These are phyloP conservation scores for Gymnodraco acuticeps DNA, from an alignment of 2,797 vertebrate species.

Conservation along the genomic window DNA sequence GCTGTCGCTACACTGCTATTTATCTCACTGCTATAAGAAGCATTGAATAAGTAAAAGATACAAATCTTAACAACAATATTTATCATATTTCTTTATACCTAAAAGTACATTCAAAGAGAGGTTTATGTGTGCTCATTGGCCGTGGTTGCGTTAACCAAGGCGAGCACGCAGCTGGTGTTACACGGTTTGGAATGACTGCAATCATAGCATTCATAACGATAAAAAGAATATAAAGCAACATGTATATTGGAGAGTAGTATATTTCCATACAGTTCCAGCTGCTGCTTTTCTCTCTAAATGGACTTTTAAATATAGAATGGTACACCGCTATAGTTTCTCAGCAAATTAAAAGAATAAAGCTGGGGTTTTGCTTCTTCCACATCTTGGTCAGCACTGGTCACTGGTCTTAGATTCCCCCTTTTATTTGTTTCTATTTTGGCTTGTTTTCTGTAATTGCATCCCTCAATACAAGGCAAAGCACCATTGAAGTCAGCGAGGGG, in stretches of 20 bases:
- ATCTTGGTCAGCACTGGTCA: no score
- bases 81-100: not conserved
- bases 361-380: no score
- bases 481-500: not conserved
- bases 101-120: not conserved
- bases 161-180: not conserved
- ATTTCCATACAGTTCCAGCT: not conserved
- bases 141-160: not conserved
- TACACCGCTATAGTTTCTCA: no score
- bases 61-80: not conserved
- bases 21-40: not conserved
- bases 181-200: constrained; percentile 2
- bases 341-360: no score
- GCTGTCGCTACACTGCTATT: no score
- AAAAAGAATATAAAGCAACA: not conserved
- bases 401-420: no score
- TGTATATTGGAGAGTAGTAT: not conserved
- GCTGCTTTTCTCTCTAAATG: not conserved
- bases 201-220: not conserved
- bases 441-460: not conserved
- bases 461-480: not conserved
- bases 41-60: not conserved
- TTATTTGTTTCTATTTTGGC: not conserved
- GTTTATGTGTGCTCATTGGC: not conserved
- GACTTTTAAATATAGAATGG: no score